Evolutionary conservation across 2,888 invertebrate genomes (phyloP).

Genomic region (Prionchulus punctatus): DNA sequence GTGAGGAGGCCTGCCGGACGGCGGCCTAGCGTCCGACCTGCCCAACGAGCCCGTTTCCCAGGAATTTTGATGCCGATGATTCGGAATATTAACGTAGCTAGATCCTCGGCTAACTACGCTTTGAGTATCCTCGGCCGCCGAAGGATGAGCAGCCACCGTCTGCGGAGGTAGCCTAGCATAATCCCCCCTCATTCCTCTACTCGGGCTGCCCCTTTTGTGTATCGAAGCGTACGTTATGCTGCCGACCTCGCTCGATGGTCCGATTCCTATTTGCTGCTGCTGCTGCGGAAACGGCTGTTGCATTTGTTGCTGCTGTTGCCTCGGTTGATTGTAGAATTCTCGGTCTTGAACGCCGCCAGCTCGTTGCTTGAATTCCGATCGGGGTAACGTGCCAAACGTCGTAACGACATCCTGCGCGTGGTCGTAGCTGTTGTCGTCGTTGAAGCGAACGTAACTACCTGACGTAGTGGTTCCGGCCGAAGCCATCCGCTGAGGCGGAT

Average conservation of each 20-base stretch:
- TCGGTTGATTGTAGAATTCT: neutral
- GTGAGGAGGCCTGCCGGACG: neutral
- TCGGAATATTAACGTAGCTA: constrained; percentile 10
- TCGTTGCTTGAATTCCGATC: neutral
- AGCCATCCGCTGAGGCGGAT: neutral
- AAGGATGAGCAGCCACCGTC: neutral
- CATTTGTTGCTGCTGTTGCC: too few species aligned
- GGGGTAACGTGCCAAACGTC: constrained; percentile 12
- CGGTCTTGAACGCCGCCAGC: neutral
- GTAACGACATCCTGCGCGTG: constrained; percentile 3
- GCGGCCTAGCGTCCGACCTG: neutral
- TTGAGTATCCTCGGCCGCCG: neutral
- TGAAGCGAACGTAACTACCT: constrained; percentile 9
- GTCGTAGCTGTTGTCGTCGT: neutral
- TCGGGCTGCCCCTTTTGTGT: constrained; percentile 5
- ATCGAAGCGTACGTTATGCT: constrained; percentile 4
- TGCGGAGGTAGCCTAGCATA: neutral
- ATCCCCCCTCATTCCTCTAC: neutral
- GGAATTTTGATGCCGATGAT: neutral
- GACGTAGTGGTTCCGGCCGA: neutral
- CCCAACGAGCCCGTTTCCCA: neutral
- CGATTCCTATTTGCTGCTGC: neutral
- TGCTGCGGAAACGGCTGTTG: neutral
- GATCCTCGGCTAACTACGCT: constrained; percentile 1
- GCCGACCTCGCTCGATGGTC: neutral